A percentile compares a stretch with the other conserved stretches of the same genome.
Evolutionary conservation across 2,888 invertebrate species (phyloP).

Genomic region (Hedychridium roseum): DNA sequence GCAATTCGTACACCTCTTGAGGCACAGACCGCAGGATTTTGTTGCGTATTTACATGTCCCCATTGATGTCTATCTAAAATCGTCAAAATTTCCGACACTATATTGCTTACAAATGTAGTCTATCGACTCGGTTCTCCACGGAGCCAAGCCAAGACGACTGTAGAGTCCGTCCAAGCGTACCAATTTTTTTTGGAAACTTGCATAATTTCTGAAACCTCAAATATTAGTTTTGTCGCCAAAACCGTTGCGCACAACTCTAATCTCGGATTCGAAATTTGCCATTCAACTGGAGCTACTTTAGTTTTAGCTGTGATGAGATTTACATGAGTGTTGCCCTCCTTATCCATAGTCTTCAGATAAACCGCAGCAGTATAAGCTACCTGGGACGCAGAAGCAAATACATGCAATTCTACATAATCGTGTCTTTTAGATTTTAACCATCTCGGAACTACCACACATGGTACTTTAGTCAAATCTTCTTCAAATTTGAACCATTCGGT

Average conservation of each 20-base stretch:
- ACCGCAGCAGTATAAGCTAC: conserved; percentile 19
- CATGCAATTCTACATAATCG: conserved; percentile 10
- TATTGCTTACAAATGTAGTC: conserved; percentile 21
- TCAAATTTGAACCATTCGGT: conserved; percentile 10
- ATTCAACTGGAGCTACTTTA: conserved; percentile 18
- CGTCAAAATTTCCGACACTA: conserved; percentile 10
- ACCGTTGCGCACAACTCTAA: conserved; percentile 15
- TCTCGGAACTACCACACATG: conserved; percentile 1
- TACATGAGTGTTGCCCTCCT: not conserved
- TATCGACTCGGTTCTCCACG: conserved; percentile 16
- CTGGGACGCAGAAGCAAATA: conserved; percentile 20
- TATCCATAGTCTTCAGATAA: conserved; percentile 2
- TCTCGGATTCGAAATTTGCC: conserved; percentile 13
- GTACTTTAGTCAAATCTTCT: conserved; percentile 1
- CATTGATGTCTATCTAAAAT: conserved; percentile 12
- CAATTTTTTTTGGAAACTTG: not conserved
- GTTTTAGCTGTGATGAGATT: conserved; percentile 8
- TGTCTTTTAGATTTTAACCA: conserved; percentile 8
- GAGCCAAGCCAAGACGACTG: conserved; percentile 26
- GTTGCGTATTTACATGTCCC: conserved; percentile 4
- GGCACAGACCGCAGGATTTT: conserved; percentile 22
- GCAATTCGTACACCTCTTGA: conserved; percentile 10
- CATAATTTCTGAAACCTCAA: not conserved
- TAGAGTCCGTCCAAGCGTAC: conserved; percentile 22
- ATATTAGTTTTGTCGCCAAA: conserved; percentile 5